Base-by-base conservation (phyloP, 1,140 invertebrate genomes). In the Telenomus remus region DNA sequence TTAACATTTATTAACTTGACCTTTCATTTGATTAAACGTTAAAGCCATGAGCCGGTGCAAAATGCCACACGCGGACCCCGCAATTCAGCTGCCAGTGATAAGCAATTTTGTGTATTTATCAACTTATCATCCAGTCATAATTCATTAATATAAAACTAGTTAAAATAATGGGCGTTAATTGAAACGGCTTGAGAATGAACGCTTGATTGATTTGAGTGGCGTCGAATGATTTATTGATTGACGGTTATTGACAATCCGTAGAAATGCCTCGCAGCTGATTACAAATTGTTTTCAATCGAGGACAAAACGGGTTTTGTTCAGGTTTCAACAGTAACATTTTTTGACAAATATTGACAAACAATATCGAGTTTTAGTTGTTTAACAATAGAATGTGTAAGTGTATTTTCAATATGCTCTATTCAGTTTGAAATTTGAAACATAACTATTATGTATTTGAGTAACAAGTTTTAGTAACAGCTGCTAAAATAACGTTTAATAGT, bases 1-100 rank as follows among this genome's bases (percentile, higher is more conserved):
- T 71, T 71, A 70, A 49, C 66, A 61, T 70, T 71, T 71, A 71
- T 71, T 71, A 71, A 63, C 68, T 56, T 71, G 57, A 71, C 68
- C 68, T 71, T 71, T 71, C 49, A 46, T 56, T 54, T 50, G 53
- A 63, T 49, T 51, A 56, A 71, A 46, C 35, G 51, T 11, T 37
- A n/a, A 27, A 27, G 19, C 46, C 11, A 35, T 37, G n/a, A n/a
- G 39, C 14, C 4, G 3, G 35, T 11, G 4, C 35, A 19, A 56
- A 61, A 70, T 70, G 66, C 39, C 55, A 34, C 35, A 43, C 39
- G 19, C 19, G 65, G 37, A 59, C 50, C n/a, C 12, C 48, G 27
- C 13, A 49, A 63, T 56, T 50, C 8, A 54, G n/a, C 68, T 46
- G 44, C 11, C 53, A 44, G 37, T 63, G 68, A 71, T 71, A 71